phyloP scores from a whole-genome alignment of 2,888 invertebrate species.

The Acanthoscelides obtectus region DNA sequence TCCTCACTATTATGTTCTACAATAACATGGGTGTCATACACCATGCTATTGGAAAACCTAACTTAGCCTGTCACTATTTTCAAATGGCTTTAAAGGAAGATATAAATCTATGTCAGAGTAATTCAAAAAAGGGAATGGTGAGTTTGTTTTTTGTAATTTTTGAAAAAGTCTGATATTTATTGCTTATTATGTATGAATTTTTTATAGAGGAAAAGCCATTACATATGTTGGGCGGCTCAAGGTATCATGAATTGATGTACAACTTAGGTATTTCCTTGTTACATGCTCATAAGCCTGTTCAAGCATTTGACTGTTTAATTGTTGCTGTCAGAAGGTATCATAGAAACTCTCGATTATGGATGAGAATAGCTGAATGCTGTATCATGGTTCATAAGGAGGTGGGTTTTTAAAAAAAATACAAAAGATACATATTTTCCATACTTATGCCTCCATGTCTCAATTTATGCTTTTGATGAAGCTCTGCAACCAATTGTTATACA shows the following conservation, averaged over 20 bases:
- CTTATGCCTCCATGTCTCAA: too few relatives aligned
- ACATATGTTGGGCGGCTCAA: slow-evolving; percentile 58
- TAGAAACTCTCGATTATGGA: slow-evolving; percentile 86
- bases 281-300: slow-evolving; percentile 71
- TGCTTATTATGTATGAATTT: too few relatives aligned
- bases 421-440: too few relatives aligned
- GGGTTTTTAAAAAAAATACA: too few relatives aligned
- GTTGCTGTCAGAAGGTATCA: slow-evolving; percentile 82
- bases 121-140: slow-evolving; percentile 37
- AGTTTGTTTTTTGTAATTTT: too few relatives aligned
- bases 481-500: too few relatives aligned
- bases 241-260: slow-evolving; percentile 65
- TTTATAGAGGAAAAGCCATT: slow-evolving; percentile 51
- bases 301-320: slow-evolving; percentile 88
- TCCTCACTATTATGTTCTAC: slow-evolving; percentile 60
- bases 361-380: slow-evolving; percentile 90
- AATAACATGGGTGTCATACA: slow-evolving; percentile 82
- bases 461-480: too few relatives aligned
- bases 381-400: slow-evolving; percentile 59
- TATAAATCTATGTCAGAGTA: slow-evolving; percentile 45
- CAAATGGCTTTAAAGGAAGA: slow-evolving; percentile 76
- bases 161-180: too few relatives aligned
- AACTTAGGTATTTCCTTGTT: slow-evolving; percentile 82
- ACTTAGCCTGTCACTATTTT: slow-evolving; percentile 74
- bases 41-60: slow-evolving; percentile 74